These are phyloP conservation scores for Embiotoca jacksoni DNA, from an alignment of 2,113 vertebrate species.

Conservation along the genomic window DNA sequence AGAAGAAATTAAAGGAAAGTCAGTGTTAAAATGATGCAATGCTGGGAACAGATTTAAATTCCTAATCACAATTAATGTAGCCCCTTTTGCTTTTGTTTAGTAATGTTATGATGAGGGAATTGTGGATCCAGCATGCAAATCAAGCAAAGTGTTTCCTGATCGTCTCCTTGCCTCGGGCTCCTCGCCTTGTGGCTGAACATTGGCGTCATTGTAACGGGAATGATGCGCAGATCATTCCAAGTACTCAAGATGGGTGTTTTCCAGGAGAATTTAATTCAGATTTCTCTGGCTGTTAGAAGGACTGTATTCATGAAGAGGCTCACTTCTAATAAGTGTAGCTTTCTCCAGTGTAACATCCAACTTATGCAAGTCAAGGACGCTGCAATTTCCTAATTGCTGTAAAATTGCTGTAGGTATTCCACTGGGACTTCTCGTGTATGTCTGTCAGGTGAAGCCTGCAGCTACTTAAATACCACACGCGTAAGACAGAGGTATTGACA, in stretches of 20 bases:
- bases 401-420: background rate
- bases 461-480: background rate
- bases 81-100: background rate
- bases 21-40: too few relatives aligned
- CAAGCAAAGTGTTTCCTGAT: background rate
- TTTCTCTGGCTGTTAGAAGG: background rate
- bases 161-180: background rate
- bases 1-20: background rate
- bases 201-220: background rate
- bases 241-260: background rate
- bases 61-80: background rate
- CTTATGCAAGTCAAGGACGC: background rate
- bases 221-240: background rate
- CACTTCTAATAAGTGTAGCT: background rate
- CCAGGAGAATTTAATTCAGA: background rate
- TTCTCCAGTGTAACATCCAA: background rate
- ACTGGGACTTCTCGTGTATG: background rate
- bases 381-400: background rate
- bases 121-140: background rate
- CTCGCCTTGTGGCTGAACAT: background rate
- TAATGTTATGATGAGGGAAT: constrained; percentile 1
- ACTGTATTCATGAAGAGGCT: constrained; percentile 7
- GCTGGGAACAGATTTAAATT: background rate
- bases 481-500: background rate
- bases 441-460: background rate